Base-by-base conservation (phyloP, 2,888 invertebrate species). In the Neelides folsomi region DNA sequence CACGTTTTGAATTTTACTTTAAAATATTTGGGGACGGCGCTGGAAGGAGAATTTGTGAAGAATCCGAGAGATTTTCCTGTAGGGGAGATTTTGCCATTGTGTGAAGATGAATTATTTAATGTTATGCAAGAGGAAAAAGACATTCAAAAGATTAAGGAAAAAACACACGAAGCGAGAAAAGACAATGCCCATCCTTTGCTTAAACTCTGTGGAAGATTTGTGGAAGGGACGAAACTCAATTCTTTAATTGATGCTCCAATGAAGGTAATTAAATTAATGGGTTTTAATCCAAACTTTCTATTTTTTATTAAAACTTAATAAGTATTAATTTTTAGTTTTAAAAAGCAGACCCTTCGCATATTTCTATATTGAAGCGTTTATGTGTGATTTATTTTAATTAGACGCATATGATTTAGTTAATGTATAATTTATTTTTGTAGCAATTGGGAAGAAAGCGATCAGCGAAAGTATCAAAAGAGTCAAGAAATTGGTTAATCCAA, bases 61-160 rank as follows among this genome's bases (percentile, higher is more conserved):
- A 48, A 42, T 12, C 52, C 52, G 16, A 19, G 16, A 12, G 42
- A 48, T 36, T 47, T 52, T 2, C 52, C 52, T 12, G 43, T 48
- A 2, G 18, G 16, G 13, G 48, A 48, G 13, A 43, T 52, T 9
- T 10, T 52, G 1, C 34, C 48, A 2, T 36, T 52, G 10, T 34
- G 43, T 2, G 52, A 52, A 43, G 52, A 52, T 48, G 52, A 52
- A 38, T 12, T 52, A 2, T 52, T 52, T 44, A 48, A 48, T 2
- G 18, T 15, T 13, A 52, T 48, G 47, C 12, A 41, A 7, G 52
- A 52, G 15, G 52, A 52, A 15, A 52, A 52, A 27, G 44, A 52
- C n/a, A 48, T 52, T 37, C 16, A 48, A 16, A 43, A 48, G 12
- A 52, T 52, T 43, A 15, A 48, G 20, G 42, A 27, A 8, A 48